Evolutionary conservation across 2,797 vertebrate species (phyloP).

Genomic region (Mormyrops boulengeri): DNA sequence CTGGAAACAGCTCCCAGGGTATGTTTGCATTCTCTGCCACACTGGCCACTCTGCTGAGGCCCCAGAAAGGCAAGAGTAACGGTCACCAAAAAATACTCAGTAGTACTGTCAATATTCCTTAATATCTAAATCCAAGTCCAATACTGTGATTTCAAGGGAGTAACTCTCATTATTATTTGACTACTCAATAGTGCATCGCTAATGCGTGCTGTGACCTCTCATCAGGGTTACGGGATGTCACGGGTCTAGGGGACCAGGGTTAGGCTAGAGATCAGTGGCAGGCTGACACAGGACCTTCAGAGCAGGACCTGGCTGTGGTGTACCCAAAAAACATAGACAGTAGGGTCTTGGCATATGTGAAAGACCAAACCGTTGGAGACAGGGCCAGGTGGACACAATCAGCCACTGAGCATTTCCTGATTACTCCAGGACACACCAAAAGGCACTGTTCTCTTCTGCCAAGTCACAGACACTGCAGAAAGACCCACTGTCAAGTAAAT

Average conservation of each 20-base stretch:
- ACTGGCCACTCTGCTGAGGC: not conserved
- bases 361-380: conserved; percentile 22
- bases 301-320: not conserved
- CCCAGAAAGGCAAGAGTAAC: not conserved
- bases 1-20: not conserved
- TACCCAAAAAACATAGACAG: not conserved
- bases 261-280: not conserved
- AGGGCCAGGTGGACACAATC: not conserved
- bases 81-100: not conserved
- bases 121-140: not conserved
- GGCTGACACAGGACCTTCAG: not conserved
- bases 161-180: not conserved
- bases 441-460: conserved; percentile 44
- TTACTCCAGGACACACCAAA: conserved; percentile 40
- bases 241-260: not conserved
- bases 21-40: not conserved
- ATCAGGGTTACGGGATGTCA: not conserved
- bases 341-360: conserved; percentile 19
- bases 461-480: conserved; percentile 53
- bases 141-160: not conserved
- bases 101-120: not conserved
- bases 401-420: conserved; percentile 33
- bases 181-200: not conserved
- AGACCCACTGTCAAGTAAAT: conserved; percentile 36
- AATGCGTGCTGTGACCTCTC: not conserved